Evolutionary conservation across 2,113 vertebrate genomes (phyloP), one percentile per base, ranked within the genome.

Genomic region (Siphamia tubifer): DNA sequence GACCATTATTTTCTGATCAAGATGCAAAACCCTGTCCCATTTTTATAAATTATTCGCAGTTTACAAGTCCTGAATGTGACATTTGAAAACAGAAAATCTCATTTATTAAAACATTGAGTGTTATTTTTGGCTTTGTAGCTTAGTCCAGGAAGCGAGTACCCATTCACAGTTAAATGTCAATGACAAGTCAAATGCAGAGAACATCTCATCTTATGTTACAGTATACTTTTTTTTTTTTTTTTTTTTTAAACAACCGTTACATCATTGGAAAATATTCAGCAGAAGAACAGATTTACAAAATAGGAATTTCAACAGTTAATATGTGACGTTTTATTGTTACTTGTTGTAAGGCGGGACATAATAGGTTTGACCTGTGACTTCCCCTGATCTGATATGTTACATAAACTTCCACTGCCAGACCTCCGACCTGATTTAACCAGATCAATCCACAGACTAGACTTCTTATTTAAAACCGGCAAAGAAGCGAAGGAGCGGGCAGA

Each of bases 201-300:
- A 68, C 31, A 0, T 38, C 51, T 42, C 44, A 62, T 65, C 52
- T 70, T 28, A 58, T 71, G 65, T 79, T 82, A 83, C 80, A 80
- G 62, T 66, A 73, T 56, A 75, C 65, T 44, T 74, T 48, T 51
- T 15, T 30, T 62, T 84, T 44, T 58, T n/a, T n/a, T n/a, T n/a
- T 0, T 19, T 30, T 62, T 84, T 44, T 58, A 81, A 80, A 74
- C 43, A 78, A 80, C 47, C 39, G 53, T 83, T 77, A 73, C 40
- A 87, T 63, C 68, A 78, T 81, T 31, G 74, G 68, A 80, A 87
- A 77, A 69, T 81, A 86, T 81, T 69, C 23, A 77, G 74, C 68
- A 32, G 52, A 79, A 52, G 64, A 75, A 68, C 42, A 43, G 10
- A 68, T 82, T 84, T 78, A 84, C 74, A 87, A 90, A 86, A 85